Conservation (phyloP, 2,888 invertebrate species). For the Trissolcus japonicus region DNA sequence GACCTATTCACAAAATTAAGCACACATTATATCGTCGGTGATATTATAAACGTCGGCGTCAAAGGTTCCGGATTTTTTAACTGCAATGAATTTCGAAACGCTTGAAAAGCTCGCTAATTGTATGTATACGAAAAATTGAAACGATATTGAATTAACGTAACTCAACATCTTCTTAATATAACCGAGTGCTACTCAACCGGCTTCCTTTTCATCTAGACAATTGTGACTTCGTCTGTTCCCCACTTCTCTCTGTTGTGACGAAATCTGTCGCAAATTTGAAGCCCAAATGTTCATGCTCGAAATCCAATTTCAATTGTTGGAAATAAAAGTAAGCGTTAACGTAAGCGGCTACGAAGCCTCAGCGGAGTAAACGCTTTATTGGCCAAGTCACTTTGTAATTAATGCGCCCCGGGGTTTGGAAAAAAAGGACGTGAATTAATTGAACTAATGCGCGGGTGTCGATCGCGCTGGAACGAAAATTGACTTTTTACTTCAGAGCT, state of each 20-base stretch:
- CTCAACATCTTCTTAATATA: constrained; percentile 44
- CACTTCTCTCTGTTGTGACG: constrained; percentile 10
- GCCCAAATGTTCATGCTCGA: constrained; percentile 22
- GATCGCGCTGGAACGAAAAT: constrained; percentile 50
- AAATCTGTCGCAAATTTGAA: constrained; percentile 23
- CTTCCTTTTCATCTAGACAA: constrained; percentile 46
- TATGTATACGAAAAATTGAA: constrained; percentile 35
- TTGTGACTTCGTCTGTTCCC: constrained; percentile 25
- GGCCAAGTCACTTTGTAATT: constrained; percentile 53
- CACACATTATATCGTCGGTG: neutral
- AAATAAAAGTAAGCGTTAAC: constrained; percentile 37
- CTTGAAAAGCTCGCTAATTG: neutral
- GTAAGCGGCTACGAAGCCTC: constrained; percentile 40
- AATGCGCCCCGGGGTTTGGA: constrained; percentile 31
- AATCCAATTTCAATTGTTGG: constrained; percentile 43
- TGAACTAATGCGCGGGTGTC: constrained; percentile 55
- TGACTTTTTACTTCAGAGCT: constrained; percentile 44
- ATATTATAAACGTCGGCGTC: neutral
- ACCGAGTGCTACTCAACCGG: constrained; percentile 38
- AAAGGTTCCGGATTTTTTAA: neutral
- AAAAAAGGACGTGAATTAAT: constrained; percentile 57
- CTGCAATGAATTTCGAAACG: neutral
- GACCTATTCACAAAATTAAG: neutral
- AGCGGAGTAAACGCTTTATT: constrained; percentile 42
- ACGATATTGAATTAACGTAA: constrained; percentile 50